Evolutionary conservation across 1,140 invertebrate genomes (phyloP), one percentile per base, ranked within the genome.

Genomic region (Formica selysi): DNA sequence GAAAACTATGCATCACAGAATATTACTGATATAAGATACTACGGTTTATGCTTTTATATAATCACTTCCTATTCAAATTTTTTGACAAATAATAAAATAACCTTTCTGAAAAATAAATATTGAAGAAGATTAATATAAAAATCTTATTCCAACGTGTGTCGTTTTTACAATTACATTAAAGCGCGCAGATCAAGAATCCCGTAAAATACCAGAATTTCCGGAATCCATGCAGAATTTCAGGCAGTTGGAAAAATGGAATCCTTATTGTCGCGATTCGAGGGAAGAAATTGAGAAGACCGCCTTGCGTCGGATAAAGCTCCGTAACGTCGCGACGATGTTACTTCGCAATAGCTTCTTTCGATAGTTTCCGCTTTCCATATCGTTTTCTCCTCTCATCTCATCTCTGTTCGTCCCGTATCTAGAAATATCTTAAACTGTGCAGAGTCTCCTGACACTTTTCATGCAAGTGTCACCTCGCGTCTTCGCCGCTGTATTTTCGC

Each of bases 231-330:
- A 3, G 4, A 59, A 16, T 62, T 22, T 19, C 13, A 38, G 59
- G 19, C 61, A 73, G 57, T 85, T 38, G 36, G 73, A 54, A 83
- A 87, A 78, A 89, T 85, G 62, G 67, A 88, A 88, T 87, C 71
- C 80, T 85, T 64, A 36, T 41, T 73, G 64, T 68, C 80, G 22
- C 16, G 48, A 84, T 74, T 68, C 22, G 51, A 76, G 22, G 19
- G 54, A 61, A 74, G 67, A 74, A 73, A 79, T 44, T 36, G 67
- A 65, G 32, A 68, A 86, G 41, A 86, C 29, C 57, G 36, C 22
- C 38, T 54, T 19, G 26, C 22, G 4, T 64, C 41, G 41, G 68
- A 86, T 74, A 68, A 67, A 74, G 79, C 71, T 54, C 48, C 19
- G 41, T 65, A 86, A 44, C 67, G 70, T 85, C 86, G 48, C 48